Percentiles rank a stretch among this genome's conserved stretches.
These are phyloP conservation scores for Silurus aristotelis DNA, from an alignment of 2,797 vertebrate species.

Conservation along the genomic window DNA sequence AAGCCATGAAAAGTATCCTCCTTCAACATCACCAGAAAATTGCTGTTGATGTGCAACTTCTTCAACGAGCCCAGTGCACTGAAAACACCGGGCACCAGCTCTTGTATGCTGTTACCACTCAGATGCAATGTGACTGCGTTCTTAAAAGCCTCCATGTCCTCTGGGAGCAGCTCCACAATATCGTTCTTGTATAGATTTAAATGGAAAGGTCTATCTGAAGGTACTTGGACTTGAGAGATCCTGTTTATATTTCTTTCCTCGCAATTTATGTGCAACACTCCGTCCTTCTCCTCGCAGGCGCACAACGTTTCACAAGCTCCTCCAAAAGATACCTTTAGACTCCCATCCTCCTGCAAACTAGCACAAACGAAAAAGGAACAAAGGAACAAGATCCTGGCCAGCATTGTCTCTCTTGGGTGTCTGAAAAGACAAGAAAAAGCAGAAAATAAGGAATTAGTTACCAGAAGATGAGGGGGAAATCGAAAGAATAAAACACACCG, in stretches of 20 bases:
- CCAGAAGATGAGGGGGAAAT: neutral
- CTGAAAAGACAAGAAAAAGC: conserved; percentile 62
- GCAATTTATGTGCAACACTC: conserved; percentile 87
- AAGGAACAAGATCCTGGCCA: conserved; percentile 81
- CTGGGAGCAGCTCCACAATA: conserved; percentile 80
- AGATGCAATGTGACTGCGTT: conserved; percentile 90
- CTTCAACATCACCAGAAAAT: conserved; percentile 92
- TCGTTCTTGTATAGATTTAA: conserved; percentile 93
- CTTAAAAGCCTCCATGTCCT: conserved; percentile 88
- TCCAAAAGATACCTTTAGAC: conserved; percentile 71
- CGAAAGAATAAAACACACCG: neutral
- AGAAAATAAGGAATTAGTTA: conserved; percentile 27
- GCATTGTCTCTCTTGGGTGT: conserved; percentile 80
- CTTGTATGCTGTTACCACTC: conserved; percentile 94
- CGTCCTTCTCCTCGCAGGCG: conserved; percentile 90
- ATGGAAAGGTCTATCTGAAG: conserved; percentile 87
- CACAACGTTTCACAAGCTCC: conserved; percentile 88
- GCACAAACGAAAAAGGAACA: conserved; percentile 72
- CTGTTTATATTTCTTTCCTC: conserved; percentile 88
- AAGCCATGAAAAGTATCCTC: conserved; percentile 96
- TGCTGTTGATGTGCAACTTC: conserved; percentile 97
- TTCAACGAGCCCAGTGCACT: conserved; percentile 86
- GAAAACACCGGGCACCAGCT: conserved; percentile 93
- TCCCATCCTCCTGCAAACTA: conserved; percentile 73
- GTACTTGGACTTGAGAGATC: conserved; percentile 88